Conservation (phyloP, 2,888 invertebrate species). For the Apoda limacodes region DNA sequence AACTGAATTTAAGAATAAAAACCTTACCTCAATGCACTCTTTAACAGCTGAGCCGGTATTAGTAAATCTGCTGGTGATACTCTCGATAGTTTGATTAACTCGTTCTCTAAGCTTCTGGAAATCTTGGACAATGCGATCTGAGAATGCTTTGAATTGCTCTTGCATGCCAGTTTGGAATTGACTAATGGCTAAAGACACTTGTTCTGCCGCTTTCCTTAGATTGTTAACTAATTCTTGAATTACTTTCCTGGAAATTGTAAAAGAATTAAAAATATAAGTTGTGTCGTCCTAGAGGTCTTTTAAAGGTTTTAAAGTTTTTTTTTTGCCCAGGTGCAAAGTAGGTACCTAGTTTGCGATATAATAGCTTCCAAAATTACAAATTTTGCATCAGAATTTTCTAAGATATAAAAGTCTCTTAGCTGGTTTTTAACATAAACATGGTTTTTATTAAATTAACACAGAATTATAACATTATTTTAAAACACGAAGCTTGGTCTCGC, state of each 20-base stretch:
- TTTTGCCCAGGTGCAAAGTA: too few relatives aligned
- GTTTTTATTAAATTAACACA: too few relatives aligned
- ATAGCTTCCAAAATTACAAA: too few relatives aligned
- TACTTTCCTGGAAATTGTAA: conserved; percentile 35
- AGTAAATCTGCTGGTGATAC: conserved; percentile 30
- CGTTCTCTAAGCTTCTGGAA: conserved; percentile 31
- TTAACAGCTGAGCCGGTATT: conserved; percentile 31
- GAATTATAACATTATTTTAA: too few relatives aligned
- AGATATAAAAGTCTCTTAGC: too few relatives aligned
- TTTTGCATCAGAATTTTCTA: too few relatives aligned
- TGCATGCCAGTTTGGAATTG: conserved; percentile 34
- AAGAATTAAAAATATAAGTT: too few relatives aligned
- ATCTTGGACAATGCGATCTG: conserved; percentile 29
- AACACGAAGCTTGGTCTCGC: too few relatives aligned
- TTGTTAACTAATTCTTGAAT: conserved; percentile 36
- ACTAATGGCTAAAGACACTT: conserved; percentile 34
- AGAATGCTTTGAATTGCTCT: conserved; percentile 28
- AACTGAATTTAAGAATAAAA: not conserved
- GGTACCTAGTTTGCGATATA: too few relatives aligned
- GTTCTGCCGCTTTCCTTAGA: conserved; percentile 32
- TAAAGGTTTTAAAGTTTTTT: too few relatives aligned
- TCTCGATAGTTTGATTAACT: conserved; percentile 31
- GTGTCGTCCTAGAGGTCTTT: too few relatives aligned
- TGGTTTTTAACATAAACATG: too few relatives aligned
- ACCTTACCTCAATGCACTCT: conserved; percentile 42